Percentiles rank a stretch among this genome's conserved stretches.
Conservation (phyloP, 2,113 vertebrate genomes). For the Engraulis encrasicolus region DNA sequence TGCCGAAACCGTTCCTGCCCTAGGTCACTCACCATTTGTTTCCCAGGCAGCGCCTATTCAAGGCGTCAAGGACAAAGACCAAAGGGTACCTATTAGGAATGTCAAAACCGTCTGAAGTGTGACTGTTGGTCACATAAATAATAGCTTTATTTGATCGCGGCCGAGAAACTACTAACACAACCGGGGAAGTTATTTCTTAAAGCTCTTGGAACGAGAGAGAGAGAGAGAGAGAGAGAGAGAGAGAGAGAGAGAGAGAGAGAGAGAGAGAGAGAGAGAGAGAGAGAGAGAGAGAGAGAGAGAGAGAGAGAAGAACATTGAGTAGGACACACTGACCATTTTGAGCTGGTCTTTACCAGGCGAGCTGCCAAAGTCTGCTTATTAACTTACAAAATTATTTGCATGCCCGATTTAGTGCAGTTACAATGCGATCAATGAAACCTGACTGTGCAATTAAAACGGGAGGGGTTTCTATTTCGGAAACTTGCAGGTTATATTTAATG, state of each 20-base stretch:
- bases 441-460: slow-evolving; percentile 29
- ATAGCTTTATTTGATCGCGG: too few species aligned
- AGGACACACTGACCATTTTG: background rate
- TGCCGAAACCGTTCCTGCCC: background rate
- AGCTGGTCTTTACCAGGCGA: background rate
- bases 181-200: too few species aligned
- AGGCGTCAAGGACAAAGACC: background rate
- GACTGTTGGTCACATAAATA: background rate
- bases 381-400: slow-evolving; percentile 15
- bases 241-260: background rate
- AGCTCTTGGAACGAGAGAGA: too few species aligned
- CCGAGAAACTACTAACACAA: too few species aligned
- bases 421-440: slow-evolving; percentile 30
- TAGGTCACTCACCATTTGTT: background rate
- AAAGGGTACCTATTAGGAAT: background rate
- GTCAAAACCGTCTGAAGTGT: background rate
- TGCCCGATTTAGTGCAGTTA: slow-evolving; percentile 23
- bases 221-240: background rate
- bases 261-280: background rate
- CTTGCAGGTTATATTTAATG: background rate
- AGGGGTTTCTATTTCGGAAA: slow-evolving; percentile 20
- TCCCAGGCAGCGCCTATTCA: slow-evolving; percentile 7
- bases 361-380: slow-evolving; percentile 6
- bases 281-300: background rate
- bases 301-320: background rate